Percentiles rank a stretch among this genome's conserved stretches.
These are phyloP conservation scores for Dicyrtomina minuta DNA, from an alignment of 2,888 invertebrate species.

Conservation along the genomic window DNA sequence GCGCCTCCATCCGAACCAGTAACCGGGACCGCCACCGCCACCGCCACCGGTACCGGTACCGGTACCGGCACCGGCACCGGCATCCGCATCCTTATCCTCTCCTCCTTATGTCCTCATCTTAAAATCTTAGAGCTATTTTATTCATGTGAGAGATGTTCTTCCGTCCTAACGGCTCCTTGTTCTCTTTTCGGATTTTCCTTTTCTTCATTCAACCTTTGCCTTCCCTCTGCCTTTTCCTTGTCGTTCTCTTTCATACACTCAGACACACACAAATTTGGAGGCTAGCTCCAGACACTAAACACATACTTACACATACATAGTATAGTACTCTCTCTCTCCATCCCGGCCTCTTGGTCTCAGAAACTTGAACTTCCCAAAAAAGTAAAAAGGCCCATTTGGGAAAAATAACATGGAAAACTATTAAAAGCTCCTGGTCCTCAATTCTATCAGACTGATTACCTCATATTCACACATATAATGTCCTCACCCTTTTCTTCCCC, in stretches of 20 bases:
- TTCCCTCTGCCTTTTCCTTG: not conserved
- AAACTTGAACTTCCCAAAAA: not conserved
- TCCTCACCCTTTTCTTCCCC: not conserved
- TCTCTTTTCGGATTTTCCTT: not conserved
- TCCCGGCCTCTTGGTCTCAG: too few relatives aligned
- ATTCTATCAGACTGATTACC: constrained; percentile 4
- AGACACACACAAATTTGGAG: too few relatives aligned
- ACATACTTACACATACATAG: too few relatives aligned
- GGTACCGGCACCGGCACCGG: too few relatives aligned
- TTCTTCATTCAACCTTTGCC: not conserved
- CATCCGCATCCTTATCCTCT: not conserved
- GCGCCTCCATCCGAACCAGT: too few relatives aligned
- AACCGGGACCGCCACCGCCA: too few relatives aligned
- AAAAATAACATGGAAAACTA: not conserved
- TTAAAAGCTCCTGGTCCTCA: not conserved
- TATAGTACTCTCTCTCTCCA: too few relatives aligned
- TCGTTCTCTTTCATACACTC: too few relatives aligned
- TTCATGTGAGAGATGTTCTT: constrained; percentile 15
- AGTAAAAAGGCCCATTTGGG: not conserved
- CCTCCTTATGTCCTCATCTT: not conserved
- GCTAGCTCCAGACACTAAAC: too few relatives aligned
- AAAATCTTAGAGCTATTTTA: constrained; percentile 16
- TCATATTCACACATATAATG: not conserved
- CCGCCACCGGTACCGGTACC: too few relatives aligned
- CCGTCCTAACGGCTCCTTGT: not conserved